A percentile compares a stretch with the other conserved stretches of the same genome.
Evolutionary conservation across 2,113 vertebrate species (phyloP).

Genomic region (Ictalurus punctatus): DNA sequence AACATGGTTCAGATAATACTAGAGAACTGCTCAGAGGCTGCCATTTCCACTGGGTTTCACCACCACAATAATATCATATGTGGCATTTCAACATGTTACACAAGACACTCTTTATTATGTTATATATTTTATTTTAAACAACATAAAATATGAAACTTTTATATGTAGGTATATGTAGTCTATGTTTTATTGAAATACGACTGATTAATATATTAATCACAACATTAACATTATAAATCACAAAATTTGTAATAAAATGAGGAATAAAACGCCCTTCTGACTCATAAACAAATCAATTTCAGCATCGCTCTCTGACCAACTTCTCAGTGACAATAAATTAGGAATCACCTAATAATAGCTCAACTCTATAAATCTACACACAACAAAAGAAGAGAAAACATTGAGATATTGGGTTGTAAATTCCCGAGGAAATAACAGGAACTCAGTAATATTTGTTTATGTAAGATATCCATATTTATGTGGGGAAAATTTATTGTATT

Average conservation of each 20-base stretch:
- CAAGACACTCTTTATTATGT: background rate
- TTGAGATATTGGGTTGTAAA: background rate
- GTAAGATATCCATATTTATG: background rate
- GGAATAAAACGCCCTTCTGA: background rate
- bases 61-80: too few relatives aligned
- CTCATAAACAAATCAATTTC: background rate
- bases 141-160: slow-evolving; percentile 29
- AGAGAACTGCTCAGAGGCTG: background rate
- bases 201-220: background rate
- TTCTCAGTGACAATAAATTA: background rate
- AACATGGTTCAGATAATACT: background rate
- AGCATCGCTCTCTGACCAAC: background rate
- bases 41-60: background rate
- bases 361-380: background rate
- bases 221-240: background rate
- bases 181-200: background rate
- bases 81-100: background rate
- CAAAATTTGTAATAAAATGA: too few relatives aligned
- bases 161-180: slow-evolving; percentile 15
- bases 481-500: background rate
- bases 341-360: background rate
- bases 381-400: background rate
- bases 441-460: background rate
- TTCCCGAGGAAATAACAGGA: background rate
- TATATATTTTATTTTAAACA: background rate